A percentile compares a stretch with the other conserved stretches of the same genome.
Conservation (phyloP, 2,113 vertebrate species). For the Chionodraco myersi region DNA sequence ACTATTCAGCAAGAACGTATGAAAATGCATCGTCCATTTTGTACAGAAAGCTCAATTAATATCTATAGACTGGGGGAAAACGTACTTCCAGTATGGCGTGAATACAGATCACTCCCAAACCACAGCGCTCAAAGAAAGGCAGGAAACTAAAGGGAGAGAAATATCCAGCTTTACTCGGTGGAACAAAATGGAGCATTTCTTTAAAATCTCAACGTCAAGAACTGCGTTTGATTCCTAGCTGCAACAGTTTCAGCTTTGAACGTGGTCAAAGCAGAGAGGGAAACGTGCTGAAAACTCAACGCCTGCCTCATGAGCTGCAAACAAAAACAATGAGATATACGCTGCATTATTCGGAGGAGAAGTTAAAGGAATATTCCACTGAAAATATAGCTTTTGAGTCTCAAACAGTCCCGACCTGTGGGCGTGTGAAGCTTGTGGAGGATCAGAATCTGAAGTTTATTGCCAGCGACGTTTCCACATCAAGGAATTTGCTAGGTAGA, state of each 20-base stretch:
- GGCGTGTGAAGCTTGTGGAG: not conserved
- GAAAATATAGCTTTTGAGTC: not conserved
- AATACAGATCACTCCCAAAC: not conserved
- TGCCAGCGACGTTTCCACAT: too few relatives aligned
- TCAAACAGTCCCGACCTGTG: not conserved
- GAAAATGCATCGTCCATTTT: too few relatives aligned
- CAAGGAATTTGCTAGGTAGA: too few relatives aligned
- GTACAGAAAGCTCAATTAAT: too few relatives aligned
- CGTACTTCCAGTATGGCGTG: too few relatives aligned
- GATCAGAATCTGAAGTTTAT: too few relatives aligned
- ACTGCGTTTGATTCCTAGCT: constrained; percentile 50
- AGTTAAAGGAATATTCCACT: not conserved
- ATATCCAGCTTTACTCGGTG: constrained; percentile 5
- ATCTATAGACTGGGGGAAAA: too few relatives aligned
- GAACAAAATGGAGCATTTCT: constrained; percentile 29
- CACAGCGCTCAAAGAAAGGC: constrained; percentile 4
- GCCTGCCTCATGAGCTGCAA: constrained; percentile 21
- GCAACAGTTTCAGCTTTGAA: constrained; percentile 32
- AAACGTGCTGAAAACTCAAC: constrained; percentile 8
- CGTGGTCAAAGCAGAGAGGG: constrained; percentile 46
- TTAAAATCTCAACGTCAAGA: constrained; percentile 19
- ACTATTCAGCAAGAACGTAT: too few relatives aligned
- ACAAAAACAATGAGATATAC: not conserved
- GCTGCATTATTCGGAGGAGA: not conserved
- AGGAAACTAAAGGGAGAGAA: not conserved